A percentile compares a stretch with the other conserved stretches of the same genome.
Conservation (phyloP, 2,888 invertebrate species). For the Sicus ferrugineus region DNA sequence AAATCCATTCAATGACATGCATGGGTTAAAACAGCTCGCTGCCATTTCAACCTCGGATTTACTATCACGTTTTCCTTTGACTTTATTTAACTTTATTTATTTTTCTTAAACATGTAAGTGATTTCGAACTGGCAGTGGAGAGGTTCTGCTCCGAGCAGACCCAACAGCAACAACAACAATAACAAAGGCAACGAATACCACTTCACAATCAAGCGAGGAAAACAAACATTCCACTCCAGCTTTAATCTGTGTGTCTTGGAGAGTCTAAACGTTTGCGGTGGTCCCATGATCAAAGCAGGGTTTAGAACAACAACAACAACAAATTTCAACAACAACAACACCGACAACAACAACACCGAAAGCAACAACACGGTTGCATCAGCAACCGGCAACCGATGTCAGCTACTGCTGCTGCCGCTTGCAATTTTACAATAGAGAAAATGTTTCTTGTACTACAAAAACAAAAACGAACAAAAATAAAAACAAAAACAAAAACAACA, state of each 20-base stretch:
- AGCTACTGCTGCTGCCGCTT: neutral
- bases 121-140: neutral
- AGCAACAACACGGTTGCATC: neutral
- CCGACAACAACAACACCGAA: constrained; percentile 11
- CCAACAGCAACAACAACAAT: neutral
- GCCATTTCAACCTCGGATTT: neutral
- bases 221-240: constrained; percentile 18
- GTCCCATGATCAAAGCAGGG: constrained; percentile 31
- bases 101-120: constrained; percentile 19
- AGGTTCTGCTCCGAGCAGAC: constrained; percentile 3
- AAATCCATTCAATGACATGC: too few relatives aligned
- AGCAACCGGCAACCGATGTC: neutral
- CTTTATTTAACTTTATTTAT: neutral
- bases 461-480: constrained; percentile 1
- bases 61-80: too few relatives aligned
- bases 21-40: too few relatives aligned
- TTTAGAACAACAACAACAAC: constrained; percentile 11
- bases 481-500: constrained; percentile 11
- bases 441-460: constrained; percentile 26
- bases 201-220: constrained; percentile 1
- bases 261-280: constrained; percentile 34
- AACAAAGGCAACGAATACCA: neutral
- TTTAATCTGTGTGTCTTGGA: constrained; percentile 12
- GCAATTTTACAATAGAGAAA: constrained; percentile 23
- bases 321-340: constrained; percentile 17